Conservation (phyloP, 1,140 invertebrate genomes). For the Venturia canescens region DNA sequence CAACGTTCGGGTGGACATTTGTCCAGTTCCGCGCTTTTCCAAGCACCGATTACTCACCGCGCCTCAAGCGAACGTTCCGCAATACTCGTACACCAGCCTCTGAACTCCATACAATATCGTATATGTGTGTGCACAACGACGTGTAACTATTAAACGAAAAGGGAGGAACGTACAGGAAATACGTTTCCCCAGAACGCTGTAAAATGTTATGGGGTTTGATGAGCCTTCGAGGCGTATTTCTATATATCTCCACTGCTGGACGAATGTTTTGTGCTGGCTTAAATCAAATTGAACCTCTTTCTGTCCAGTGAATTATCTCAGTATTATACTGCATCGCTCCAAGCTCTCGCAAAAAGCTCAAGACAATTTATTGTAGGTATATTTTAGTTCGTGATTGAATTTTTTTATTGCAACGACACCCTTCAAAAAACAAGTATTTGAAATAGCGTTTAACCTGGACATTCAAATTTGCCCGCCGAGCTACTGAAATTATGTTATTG, state of each 20-base stretch:
- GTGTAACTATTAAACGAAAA: constrained; percentile 20
- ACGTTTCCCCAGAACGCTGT: neutral
- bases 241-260: neutral
- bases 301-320: constrained; percentile 30
- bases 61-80: constrained; percentile 22
- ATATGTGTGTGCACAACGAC: neutral
- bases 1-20: constrained; percentile 47
- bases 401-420: neutral
- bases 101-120: neutral
- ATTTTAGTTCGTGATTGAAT: neutral
- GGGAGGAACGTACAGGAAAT: constrained; percentile 26
- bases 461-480: no score
- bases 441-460: no score
- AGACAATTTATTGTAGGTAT: no score
- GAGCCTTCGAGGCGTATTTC: constrained; percentile 25
- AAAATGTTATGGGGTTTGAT: constrained; percentile 42
- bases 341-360: constrained; percentile 12
- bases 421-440: no score
- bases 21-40: constrained; percentile 44
- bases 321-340: constrained; percentile 6
- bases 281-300: constrained; percentile 37
- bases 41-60: constrained; percentile 44
- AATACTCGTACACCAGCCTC: neutral
- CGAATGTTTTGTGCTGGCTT: neutral
- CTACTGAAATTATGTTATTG: no score